These are phyloP conservation scores for Lutraria lutraria DNA, from an alignment of 2,888 invertebrate genomes.

Conservation along the genomic window DNA sequence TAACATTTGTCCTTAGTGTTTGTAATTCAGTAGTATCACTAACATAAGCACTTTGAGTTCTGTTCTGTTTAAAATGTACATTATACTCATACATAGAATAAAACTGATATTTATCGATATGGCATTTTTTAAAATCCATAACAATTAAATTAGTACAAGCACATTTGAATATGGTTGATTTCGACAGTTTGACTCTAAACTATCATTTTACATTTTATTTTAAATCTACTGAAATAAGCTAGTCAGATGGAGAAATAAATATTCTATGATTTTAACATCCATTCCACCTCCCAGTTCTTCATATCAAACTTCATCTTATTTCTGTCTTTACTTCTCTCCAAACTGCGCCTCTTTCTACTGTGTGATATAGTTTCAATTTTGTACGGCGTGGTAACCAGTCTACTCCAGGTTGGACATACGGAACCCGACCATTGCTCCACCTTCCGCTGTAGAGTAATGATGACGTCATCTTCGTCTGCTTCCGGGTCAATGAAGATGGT, in stretches of 20 bases:
- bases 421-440: slow-evolving; percentile 73
- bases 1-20: too few species aligned
- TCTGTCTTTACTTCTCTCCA: slow-evolving; percentile 69
- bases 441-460: slow-evolving; percentile 68
- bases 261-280: slow-evolving; percentile 69
- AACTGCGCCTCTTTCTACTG: slow-evolving; percentile 64
- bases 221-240: neutral
- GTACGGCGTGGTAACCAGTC: slow-evolving; percentile 71
- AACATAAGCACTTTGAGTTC: too few species aligned
- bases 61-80: too few species aligned
- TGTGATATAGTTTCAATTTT: slow-evolving; percentile 61
- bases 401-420: slow-evolving; percentile 70
- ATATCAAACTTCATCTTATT: slow-evolving; percentile 69
- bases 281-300: slow-evolving; percentile 76
- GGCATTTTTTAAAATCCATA: too few species aligned
- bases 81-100: too few species aligned
- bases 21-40: too few species aligned
- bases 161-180: too few species aligned
- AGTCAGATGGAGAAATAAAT: neutral
- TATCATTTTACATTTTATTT: too few species aligned
- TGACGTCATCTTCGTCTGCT: slow-evolving; percentile 66
- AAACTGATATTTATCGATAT: too few species aligned
- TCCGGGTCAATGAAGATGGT: slow-evolving; percentile 65
- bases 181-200: too few species aligned
- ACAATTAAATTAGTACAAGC: too few species aligned